Conservation (phyloP, 2,113 vertebrate species). For the Crocuta crocuta region DNA sequence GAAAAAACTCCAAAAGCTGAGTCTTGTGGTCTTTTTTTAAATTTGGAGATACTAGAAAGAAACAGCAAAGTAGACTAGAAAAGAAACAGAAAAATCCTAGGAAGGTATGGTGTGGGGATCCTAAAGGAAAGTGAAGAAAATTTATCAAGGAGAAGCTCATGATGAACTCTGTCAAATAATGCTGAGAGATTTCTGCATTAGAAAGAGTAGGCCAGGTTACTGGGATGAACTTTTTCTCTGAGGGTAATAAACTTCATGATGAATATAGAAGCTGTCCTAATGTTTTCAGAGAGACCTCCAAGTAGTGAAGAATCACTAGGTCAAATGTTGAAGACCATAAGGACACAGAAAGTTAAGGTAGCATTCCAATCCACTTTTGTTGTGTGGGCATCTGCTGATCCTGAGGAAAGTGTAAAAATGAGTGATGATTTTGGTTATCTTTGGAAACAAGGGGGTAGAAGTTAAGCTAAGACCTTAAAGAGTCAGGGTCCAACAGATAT, state of each 20-base stretch:
- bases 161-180: background rate
- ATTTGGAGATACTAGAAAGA: background rate
- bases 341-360: background rate
- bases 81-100: background rate
- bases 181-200: background rate
- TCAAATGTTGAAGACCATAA: background rate
- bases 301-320: background rate
- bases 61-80: background rate
- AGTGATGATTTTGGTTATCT: background rate
- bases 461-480: background rate
- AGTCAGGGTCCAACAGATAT: background rate
- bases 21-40: background rate
- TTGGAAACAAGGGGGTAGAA: rapidly evolving
- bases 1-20: background rate
- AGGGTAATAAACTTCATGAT: background rate
- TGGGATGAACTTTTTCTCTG: background rate
- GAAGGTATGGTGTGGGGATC: no score
- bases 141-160: background rate
- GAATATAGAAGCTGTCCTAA: background rate
- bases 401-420: background rate
- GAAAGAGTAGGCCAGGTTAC: background rate
- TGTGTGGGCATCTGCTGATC: background rate
- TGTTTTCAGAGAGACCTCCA: background rate
- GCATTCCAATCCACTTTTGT: background rate
- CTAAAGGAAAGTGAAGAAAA: background rate